Conservation (phyloP, 2,113 vertebrate genomes). For the Shinisaurus crocodilurus region DNA sequence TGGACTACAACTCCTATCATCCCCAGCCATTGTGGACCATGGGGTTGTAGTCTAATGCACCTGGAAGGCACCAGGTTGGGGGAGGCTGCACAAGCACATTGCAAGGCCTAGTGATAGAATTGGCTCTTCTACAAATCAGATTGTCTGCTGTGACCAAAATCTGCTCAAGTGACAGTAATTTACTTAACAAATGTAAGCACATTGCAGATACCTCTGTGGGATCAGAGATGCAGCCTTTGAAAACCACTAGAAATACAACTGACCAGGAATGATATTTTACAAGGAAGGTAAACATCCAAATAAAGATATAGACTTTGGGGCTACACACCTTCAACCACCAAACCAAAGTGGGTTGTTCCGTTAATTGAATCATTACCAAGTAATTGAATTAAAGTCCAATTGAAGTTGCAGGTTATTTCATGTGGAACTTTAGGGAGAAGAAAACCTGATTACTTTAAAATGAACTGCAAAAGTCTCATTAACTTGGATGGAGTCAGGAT, state of each 20-base stretch:
- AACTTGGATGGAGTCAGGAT: background rate
- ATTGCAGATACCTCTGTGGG: fast-evolving
- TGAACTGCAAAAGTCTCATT: background rate
- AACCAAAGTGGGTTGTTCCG: background rate
- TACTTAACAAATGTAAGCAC: background rate
- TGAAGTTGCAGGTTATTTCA: background rate
- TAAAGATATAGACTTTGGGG: background rate
- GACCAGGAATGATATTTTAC: background rate
- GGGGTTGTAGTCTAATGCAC: too few species aligned
- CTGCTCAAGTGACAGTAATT: background rate
- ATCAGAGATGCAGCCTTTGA: background rate
- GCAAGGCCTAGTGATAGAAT: background rate
- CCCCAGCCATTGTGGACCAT: background rate
- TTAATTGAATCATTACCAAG: slow-evolving; percentile 12
- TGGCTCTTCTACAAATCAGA: background rate
- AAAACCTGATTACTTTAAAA: background rate
- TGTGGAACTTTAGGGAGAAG: background rate
- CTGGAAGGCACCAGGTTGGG: background rate
- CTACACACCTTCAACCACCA: background rate
- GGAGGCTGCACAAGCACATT: background rate
- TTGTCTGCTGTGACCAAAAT: background rate
- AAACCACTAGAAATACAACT: background rate
- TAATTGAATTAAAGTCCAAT: slow-evolving; percentile 16
- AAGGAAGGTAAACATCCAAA: background rate
- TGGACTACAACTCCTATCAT: background rate